Conservation (phyloP, 2,797 vertebrate species). For the Nothura maculosa region DNA sequence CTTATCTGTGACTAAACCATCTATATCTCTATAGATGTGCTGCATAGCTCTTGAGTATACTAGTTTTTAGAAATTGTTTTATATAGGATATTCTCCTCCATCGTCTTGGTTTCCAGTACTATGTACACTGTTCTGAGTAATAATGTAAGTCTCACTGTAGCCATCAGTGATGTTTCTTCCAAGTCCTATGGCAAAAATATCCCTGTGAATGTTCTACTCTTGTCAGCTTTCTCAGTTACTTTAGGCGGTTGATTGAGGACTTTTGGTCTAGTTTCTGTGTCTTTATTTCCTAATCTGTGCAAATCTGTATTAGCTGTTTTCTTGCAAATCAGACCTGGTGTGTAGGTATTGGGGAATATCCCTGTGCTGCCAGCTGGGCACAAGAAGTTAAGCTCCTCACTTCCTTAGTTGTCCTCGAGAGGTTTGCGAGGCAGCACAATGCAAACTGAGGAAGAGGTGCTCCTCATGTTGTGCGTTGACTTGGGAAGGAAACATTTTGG, state of each 20-base stretch:
- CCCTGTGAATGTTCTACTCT: not conserved
- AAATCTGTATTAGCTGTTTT: not conserved
- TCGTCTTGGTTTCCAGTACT: not conserved
- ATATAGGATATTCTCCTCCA: not conserved
- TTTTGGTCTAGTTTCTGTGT: not conserved
- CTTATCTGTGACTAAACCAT: not conserved
- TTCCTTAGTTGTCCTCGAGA: not conserved
- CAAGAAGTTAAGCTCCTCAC: fast-evolving
- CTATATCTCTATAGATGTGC: not conserved
- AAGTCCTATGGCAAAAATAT: not conserved
- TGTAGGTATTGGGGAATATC: not conserved
- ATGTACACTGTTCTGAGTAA: fast-evolving
- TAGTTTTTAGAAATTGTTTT: not conserved
- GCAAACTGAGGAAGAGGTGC: not conserved
- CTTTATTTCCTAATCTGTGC: not conserved
- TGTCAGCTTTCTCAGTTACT: not conserved
- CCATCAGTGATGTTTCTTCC: not conserved
- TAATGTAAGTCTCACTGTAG: not conserved
- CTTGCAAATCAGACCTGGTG: not conserved
- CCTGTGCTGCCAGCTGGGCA: not conserved
- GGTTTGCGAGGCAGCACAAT: not conserved
- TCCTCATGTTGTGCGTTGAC: not conserved
- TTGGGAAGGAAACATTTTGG: not conserved
- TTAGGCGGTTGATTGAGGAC: not conserved
- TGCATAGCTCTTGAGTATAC: not conserved